Conservation (phyloP, 2,113 vertebrate genomes). For the Cavia aperea region DNA sequence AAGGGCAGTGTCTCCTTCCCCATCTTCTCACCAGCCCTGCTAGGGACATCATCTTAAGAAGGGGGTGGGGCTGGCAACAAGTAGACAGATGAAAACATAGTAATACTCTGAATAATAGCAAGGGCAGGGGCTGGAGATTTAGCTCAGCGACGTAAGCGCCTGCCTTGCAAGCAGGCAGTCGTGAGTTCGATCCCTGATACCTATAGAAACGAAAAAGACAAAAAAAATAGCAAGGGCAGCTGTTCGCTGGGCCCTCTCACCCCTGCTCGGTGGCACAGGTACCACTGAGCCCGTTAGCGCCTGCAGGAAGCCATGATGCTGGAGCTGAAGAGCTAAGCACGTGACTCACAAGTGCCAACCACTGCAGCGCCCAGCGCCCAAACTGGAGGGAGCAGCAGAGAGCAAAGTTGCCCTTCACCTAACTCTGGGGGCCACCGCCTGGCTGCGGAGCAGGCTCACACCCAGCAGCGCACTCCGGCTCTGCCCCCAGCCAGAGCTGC, state of each 20-base stretch:
- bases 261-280: background rate
- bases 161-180: too few relatives aligned
- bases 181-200: too few relatives aligned
- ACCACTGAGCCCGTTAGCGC: fast-evolving
- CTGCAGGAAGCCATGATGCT: background rate
- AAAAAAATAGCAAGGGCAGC: background rate
- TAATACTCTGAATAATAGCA: background rate
- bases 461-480: background rate
- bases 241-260: fast-evolving
- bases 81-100: background rate
- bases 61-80: background rate
- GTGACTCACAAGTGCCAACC: background rate
- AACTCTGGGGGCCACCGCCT: background rate
- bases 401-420: background rate
- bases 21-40: background rate
- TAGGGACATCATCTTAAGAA: background rate
- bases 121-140: too few relatives aligned
- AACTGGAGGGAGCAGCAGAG: background rate
- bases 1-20: background rate
- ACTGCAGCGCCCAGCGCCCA: background rate
- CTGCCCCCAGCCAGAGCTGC: fast-evolving
- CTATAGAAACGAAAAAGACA: too few relatives aligned
- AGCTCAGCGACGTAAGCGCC: too few relatives aligned
- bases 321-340: background rate
- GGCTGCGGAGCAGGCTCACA: background rate